Conservation (phyloP, 1,140 invertebrate genomes). For the Leptopilina boulardi region DNA sequence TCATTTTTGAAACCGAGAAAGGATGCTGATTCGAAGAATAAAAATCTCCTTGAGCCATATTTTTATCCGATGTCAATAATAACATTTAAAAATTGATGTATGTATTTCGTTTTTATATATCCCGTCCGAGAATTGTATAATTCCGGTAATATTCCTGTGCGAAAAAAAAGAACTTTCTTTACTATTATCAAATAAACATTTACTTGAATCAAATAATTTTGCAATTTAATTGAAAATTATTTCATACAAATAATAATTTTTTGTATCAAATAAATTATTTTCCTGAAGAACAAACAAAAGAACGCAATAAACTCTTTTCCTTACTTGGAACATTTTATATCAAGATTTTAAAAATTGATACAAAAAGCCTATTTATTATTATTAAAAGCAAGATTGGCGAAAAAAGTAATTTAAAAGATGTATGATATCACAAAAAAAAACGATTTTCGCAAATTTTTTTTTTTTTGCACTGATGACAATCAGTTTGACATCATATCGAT, state of each 20-base stretch:
- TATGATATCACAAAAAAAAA: neutral
- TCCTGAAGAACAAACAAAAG: no score
- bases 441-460: neutral
- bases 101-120: no score
- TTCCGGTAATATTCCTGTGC: no score
- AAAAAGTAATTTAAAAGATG: neutral
- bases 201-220: no score
- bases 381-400: neutral
- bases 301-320: neutral
- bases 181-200: no score
- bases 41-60: constrained; percentile 5
- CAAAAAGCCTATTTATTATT: neutral
- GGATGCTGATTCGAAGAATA: constrained; percentile 11
- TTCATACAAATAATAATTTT: no score
- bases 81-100: neutral
- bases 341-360: neutral
- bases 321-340: neutral
- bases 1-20: neutral
- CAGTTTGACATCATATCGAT: neutral
- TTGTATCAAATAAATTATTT: no score
- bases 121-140: no score
- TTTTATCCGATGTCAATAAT: neutral
- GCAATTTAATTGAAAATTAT: no score
- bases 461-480: neutral
- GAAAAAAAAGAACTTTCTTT: no score